These are phyloP conservation scores for Dufourea novaeangliae DNA, from an alignment of 1,140 invertebrate species.

Conservation along the genomic window DNA sequence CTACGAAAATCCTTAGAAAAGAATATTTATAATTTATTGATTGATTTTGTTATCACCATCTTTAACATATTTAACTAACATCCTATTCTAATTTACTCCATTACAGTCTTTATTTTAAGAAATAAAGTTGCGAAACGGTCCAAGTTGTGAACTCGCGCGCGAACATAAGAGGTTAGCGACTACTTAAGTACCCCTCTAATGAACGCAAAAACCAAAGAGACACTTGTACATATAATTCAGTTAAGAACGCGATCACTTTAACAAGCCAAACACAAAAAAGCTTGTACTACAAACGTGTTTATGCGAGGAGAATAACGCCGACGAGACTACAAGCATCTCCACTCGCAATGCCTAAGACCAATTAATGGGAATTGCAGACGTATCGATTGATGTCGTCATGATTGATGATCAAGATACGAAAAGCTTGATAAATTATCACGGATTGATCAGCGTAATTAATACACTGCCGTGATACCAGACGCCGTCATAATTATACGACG, in stretches of 20 bases:
- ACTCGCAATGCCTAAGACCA: background rate
- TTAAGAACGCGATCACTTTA: background rate
- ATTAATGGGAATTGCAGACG: slow-evolving; percentile 36
- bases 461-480: slow-evolving; percentile 27
- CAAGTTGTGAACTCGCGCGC: background rate
- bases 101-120: no score
- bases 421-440: slow-evolving; percentile 47
- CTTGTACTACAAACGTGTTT: background rate
- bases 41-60: no score
- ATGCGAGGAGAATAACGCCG: background rate
- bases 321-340: background rate
- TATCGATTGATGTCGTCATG: slow-evolving; percentile 20
- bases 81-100: no score
- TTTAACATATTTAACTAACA: no score
- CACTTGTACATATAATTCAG: background rate
- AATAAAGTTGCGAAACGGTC: no score
- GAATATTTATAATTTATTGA: no score
- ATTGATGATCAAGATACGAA: slow-evolving; percentile 39
- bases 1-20: no score
- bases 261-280: background rate
- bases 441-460: slow-evolving; percentile 55
- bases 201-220: background rate
- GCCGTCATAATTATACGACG: slow-evolving; percentile 47
- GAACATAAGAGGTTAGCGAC: background rate
- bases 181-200: background rate